Conservation (phyloP, 2,113 vertebrate species). For the Seriola quinqueradiata region DNA sequence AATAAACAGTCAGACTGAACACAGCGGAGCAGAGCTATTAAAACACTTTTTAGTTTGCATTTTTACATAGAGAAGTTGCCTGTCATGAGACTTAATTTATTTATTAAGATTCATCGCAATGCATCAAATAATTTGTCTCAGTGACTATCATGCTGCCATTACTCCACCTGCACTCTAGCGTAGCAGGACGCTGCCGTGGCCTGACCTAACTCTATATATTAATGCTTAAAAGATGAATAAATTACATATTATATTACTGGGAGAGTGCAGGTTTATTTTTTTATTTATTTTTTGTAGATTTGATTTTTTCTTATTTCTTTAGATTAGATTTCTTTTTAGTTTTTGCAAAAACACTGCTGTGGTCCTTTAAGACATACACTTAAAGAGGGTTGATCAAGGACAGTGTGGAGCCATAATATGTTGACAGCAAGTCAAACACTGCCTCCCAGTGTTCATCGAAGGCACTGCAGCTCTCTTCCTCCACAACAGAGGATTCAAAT, state of each 20-base stretch:
- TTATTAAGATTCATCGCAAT: background rate
- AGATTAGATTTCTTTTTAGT: background rate
- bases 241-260: background rate
- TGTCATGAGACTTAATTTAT: constrained; percentile 1
- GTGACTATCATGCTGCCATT: background rate
- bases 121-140: background rate
- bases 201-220: background rate
- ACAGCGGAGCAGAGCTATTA: constrained; percentile 17
- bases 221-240: background rate
- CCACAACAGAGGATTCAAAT: background rate
- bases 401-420: background rate
- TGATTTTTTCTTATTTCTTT: background rate
- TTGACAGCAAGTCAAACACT: constrained; percentile 23
- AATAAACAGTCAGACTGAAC: constrained; percentile 39
- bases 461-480: constrained; percentile 24
- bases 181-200: background rate
- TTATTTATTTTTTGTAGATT: background rate
- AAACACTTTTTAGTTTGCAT: constrained; percentile 13
- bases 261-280: background rate
- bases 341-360: background rate
- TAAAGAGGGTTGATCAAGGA: background rate
- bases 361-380: background rate
- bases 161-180: background rate
- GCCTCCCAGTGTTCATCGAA: constrained; percentile 69
- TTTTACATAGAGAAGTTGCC: constrained; percentile 3